Percentiles rank a stretch among this genome's conserved stretches.
These are phyloP conservation scores for Trematocara variabile DNA, from an alignment of 2,113 vertebrate species.

Conservation along the genomic window DNA sequence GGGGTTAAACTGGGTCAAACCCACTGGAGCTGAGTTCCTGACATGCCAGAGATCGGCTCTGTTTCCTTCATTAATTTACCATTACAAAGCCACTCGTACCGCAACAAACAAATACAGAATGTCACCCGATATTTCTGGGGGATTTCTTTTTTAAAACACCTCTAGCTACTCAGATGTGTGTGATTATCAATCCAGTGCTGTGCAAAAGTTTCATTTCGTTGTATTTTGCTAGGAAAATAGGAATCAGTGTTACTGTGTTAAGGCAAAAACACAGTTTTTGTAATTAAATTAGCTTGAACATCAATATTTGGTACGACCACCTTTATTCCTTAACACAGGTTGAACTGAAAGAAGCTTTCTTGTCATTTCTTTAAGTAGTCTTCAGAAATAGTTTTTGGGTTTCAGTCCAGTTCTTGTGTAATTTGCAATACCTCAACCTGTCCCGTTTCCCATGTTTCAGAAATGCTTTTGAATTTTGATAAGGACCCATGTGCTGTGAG, in stretches of 20 bases:
- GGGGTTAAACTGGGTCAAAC: not conserved
- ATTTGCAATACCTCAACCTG: not conserved
- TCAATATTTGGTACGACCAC: not conserved
- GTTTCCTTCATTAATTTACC: not conserved
- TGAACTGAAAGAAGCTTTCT: not conserved
- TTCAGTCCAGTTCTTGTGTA: not conserved
- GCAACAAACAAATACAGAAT: not conserved
- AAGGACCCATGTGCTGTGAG: not conserved
- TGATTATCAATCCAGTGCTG: not conserved
- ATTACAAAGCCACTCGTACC: not conserved
- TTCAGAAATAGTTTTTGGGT: not conserved
- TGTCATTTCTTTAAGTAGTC: not conserved
- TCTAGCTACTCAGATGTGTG: not conserved
- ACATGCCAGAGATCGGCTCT: not conserved
- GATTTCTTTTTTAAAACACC: not conserved
- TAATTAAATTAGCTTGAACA: not conserved
- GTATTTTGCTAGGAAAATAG: not conserved
- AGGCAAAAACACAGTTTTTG: not conserved
- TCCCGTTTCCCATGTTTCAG: not conserved
- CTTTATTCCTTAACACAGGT: not conserved
- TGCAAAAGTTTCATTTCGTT: not conserved
- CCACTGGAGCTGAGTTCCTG: not conserved
- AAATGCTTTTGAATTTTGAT: not conserved
- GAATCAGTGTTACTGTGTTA: not conserved
- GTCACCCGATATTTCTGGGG: rapidly evolving